Percentiles rank a stretch among this genome's conserved stretches.
These are phyloP conservation scores for Drosophila navojoa DNA, from an alignment of 1,140 invertebrate genomes.

Conservation along the genomic window DNA sequence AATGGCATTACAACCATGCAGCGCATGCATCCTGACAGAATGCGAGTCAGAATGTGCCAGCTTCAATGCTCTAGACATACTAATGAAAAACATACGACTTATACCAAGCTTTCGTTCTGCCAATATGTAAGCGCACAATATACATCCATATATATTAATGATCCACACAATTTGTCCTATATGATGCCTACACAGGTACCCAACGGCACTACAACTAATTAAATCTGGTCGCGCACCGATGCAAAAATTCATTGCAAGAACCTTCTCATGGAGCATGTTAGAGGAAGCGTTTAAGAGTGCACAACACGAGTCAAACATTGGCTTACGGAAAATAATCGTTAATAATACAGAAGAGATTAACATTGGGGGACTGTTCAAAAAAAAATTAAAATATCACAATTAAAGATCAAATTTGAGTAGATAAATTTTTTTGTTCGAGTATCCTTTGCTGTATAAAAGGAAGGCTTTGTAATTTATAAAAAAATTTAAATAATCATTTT, in stretches of 20 bases:
- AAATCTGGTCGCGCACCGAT: constrained; percentile 55
- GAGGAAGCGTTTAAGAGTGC: constrained; percentile 61
- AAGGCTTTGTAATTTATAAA: neutral
- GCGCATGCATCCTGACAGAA: constrained; percentile 68
- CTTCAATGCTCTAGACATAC: constrained; percentile 71
- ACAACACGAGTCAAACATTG: constrained; percentile 61
- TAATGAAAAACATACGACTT: constrained; percentile 76
- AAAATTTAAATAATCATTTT: constrained; percentile 6
- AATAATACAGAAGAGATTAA: constrained; percentile 49
- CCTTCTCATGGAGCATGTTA: constrained; percentile 38
- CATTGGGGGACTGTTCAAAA: constrained; percentile 23
- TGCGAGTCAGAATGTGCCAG: constrained; percentile 68
- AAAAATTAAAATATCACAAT: constrained; percentile 2
- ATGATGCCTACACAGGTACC: constrained; percentile 52
- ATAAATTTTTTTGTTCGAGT: constrained; percentile 6
- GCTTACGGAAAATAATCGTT: constrained; percentile 61
- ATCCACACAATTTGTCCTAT: neutral
- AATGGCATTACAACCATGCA: constrained; percentile 66
- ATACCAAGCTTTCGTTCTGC: constrained; percentile 70
- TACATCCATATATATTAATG: too few relatives aligned
- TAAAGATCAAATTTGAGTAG: neutral
- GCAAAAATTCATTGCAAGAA: constrained; percentile 55
- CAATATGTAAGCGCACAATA: constrained; percentile 58
- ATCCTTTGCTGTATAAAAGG: neutral
- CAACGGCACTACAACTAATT: constrained; percentile 67